Evolutionary conservation across 2,113 vertebrate species (phyloP).

Genomic region (Poeciliopsis prolifica): DNA sequence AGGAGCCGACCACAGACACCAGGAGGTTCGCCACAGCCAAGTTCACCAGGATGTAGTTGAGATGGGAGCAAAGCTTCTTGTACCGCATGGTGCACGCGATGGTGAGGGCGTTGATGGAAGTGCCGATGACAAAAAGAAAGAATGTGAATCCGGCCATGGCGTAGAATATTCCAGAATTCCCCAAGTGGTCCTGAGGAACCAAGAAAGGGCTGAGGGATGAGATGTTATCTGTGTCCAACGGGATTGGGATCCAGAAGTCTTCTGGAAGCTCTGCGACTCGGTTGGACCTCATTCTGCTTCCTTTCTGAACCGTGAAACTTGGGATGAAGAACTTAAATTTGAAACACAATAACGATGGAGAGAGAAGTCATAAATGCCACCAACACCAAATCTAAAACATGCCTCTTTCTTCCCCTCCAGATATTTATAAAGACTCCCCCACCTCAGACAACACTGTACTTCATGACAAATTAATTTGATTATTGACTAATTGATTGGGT

Average conservation of each 20-base stretch:
- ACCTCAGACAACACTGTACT: background rate
- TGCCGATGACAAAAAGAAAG: conserved; percentile 59
- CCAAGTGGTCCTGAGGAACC: conserved; percentile 81
- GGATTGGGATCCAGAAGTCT: conserved; percentile 78
- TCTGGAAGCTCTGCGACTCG: conserved; percentile 69
- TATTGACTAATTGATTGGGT: conserved; percentile 21
- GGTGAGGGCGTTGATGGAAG: conserved; percentile 75
- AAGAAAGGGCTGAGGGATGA: conserved; percentile 78
- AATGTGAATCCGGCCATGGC: conserved; percentile 76
- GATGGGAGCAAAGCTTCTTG: conserved; percentile 82
- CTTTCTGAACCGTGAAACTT: background rate
- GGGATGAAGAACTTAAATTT: background rate
- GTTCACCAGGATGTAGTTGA: conserved; percentile 85
- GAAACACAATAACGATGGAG: background rate
- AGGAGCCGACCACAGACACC: conserved; percentile 76
- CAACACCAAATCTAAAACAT: background rate
- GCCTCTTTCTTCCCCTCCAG: background rate
- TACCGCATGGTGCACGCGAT: conserved; percentile 73
- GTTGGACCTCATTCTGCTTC: conserved; percentile 30
- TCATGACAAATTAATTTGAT: conserved; percentile 12
- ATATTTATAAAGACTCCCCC: conserved; percentile 24
- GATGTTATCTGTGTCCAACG: conserved; percentile 74
- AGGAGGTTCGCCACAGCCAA: conserved; percentile 78
- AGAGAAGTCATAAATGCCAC: conserved; percentile 1
- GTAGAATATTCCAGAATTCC: conserved; percentile 51